Conservation (phyloP, 2,888 invertebrate species). For the Monochamus alternatus region DNA sequence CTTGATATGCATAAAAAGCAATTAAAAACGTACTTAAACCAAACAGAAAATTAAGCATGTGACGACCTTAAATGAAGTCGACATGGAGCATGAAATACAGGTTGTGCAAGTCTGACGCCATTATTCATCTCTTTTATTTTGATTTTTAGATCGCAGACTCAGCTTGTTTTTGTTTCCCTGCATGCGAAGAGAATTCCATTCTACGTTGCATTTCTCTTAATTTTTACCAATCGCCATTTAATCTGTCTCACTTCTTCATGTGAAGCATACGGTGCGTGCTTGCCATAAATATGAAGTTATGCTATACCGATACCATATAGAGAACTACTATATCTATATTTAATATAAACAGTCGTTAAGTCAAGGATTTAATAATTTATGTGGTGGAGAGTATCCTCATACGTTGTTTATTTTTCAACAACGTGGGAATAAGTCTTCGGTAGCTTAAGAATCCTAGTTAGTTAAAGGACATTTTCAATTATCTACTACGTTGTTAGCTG, state of each 20-base stretch:
- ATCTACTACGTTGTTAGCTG: slow-evolving; percentile 60
- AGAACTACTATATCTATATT: slow-evolving; percentile 60
- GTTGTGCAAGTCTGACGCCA: slow-evolving; percentile 71
- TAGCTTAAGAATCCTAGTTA: slow-evolving; percentile 63
- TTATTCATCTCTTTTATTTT: slow-evolving; percentile 72
- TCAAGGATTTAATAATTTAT: slow-evolving; percentile 60
- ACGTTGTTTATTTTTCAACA: slow-evolving; percentile 49
- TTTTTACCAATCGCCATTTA: slow-evolving; percentile 65
- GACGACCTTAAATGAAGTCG: slow-evolving; percentile 71
- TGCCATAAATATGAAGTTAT: slow-evolving; percentile 59
- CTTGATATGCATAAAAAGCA: slow-evolving; percentile 47
- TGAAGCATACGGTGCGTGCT: slow-evolving; percentile 40
- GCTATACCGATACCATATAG: slow-evolving; percentile 57
- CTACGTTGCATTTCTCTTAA: slow-evolving; percentile 67
- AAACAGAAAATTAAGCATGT: slow-evolving; percentile 66
- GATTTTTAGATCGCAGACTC: slow-evolving; percentile 67
- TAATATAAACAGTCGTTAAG: slow-evolving; percentile 62
- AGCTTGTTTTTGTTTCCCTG: slow-evolving; percentile 58
- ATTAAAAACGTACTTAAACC: slow-evolving; percentile 56
- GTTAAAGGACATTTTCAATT: slow-evolving; percentile 65
- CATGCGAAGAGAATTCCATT: slow-evolving; percentile 70
- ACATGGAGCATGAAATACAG: slow-evolving; percentile 71
- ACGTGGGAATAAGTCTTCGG: slow-evolving; percentile 57
- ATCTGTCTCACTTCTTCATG: slow-evolving; percentile 59
- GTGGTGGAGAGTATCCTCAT: slow-evolving; percentile 55